Evolutionary conservation across 2,113 vertebrate species (phyloP).

Genomic region (Anoplopoma fimbria): DNA sequence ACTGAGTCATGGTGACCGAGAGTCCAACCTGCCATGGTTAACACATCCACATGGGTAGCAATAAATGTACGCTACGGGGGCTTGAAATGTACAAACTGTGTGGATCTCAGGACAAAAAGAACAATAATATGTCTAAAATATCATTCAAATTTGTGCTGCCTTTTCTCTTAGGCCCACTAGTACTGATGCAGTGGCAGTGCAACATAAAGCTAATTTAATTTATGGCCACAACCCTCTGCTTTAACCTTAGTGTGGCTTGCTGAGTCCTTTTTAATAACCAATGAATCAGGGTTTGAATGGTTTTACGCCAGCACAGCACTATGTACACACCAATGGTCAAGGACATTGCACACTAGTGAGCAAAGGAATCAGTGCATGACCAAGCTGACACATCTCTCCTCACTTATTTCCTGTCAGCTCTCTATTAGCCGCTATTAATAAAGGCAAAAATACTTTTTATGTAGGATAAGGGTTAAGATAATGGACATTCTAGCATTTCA

Average conservation of each 20-base stretch:
- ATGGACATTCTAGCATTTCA: not conserved
- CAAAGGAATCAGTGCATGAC: not conserved
- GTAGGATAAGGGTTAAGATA: not conserved
- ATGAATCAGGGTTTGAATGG: not conserved
- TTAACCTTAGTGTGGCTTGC: not conserved
- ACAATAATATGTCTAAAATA: not conserved
- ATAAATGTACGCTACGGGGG: not conserved
- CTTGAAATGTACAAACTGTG: not conserved
- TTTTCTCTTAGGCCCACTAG: not conserved
- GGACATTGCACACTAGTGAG: not conserved
- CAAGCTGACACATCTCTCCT: not conserved
- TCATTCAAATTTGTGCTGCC: not conserved
- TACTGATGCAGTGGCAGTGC: not conserved
- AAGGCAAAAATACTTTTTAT: not conserved
- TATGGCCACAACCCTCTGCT: not conserved
- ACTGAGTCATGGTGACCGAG: conserved; percentile 22
- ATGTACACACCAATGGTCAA: not conserved
- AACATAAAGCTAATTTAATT: not conserved
- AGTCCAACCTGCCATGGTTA: conserved; percentile 3
- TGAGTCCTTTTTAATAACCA: not conserved
- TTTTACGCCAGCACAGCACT: not conserved
- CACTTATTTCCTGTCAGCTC: not conserved
- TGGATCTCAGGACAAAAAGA: not conserved
- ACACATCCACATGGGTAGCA: not conserved
- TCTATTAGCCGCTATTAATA: not conserved